phyloP scores from a whole-genome alignment of 1,140 invertebrate genomes.

The Scaptomyza montana region DNA sequence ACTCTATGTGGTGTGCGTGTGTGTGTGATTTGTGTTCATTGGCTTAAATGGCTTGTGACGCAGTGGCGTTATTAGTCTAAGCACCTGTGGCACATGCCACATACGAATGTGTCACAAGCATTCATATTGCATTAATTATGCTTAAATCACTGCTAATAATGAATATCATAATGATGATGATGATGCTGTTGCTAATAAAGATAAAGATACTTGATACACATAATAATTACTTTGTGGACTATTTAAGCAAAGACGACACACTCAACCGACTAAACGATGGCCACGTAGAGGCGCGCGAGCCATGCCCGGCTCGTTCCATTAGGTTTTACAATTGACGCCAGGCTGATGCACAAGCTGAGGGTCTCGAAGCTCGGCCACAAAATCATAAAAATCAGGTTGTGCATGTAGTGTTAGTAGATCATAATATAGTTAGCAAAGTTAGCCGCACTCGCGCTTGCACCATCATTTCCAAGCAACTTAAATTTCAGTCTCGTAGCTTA shows the following conservation, averaged over 20 bases:
- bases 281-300: too few species aligned
- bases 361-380: too few species aligned
- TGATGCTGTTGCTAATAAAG: background rate
- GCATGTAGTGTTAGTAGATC: too few species aligned
- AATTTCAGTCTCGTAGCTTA: too few species aligned
- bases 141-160: conserved; percentile 17
- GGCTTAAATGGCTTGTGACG: conserved; percentile 62
- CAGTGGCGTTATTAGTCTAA: conserved; percentile 62
- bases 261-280: background rate
- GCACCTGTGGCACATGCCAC: conserved; percentile 76
- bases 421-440: too few species aligned
- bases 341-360: too few species aligned
- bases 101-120: conserved; percentile 60
- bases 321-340: too few species aligned
- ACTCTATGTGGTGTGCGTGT: conserved; percentile 18
- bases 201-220: background rate
- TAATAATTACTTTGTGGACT: background rate
- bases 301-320: too few species aligned
- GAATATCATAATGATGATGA: conserved; percentile 2
- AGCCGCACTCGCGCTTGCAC: too few species aligned
- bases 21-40: conserved; percentile 74
- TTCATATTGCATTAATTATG: conserved; percentile 65
- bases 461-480: too few species aligned
- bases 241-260: background rate
- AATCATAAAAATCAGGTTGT: too few species aligned